Evolutionary conservation across 1,140 invertebrate species (phyloP), one percentile per base, ranked within the genome.

Genomic region (Diorhabda sublineata): DNA sequence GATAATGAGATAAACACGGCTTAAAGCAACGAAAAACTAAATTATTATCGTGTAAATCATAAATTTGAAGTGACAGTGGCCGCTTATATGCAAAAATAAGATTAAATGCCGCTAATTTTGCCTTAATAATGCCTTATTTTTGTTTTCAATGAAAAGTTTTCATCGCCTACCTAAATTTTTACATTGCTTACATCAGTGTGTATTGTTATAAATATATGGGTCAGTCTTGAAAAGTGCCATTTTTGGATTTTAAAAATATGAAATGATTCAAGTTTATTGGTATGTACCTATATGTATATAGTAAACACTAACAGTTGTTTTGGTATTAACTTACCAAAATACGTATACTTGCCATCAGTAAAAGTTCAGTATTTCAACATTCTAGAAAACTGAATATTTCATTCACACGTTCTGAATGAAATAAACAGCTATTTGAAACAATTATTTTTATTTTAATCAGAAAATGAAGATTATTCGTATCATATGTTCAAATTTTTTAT

Each of bases 81-180:
- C 44, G 42, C 43, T 44, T 44, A 9, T 11, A 43, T n/a, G 44
- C 42, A n/a, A 44, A n/a, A 44, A 44, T 62, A 8, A n/a, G 61
- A 44, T 44, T n/a, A 42, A 7, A 47, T 45, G 45, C 44, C 61
- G 61, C 63, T 42, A 64, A 44, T 64, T 64, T 64, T 64, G 63
- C 63, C 63, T 64, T 64, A 64, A 26, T 64, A 64, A 43, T 64
- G 63, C 63, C 63, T 64, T 64, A 64, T 64, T 45, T 64, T 64
- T 45, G 45, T 64, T 64, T 26, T 56, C 63, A 64, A 64, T 47
- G 63, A 64, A 63, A n/a, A 52, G 11, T 64, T 52, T 52, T 52
- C 63, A 41, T 45, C 63, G 63, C 63, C 52, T 64, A 45, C 41
- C 44, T 52, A 42, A 47, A 47, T 64, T 64, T 64, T 64, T 41